phyloP scores from a whole-genome alignment of 2,888 invertebrate species.

The Strigamia crassipes region DNA sequence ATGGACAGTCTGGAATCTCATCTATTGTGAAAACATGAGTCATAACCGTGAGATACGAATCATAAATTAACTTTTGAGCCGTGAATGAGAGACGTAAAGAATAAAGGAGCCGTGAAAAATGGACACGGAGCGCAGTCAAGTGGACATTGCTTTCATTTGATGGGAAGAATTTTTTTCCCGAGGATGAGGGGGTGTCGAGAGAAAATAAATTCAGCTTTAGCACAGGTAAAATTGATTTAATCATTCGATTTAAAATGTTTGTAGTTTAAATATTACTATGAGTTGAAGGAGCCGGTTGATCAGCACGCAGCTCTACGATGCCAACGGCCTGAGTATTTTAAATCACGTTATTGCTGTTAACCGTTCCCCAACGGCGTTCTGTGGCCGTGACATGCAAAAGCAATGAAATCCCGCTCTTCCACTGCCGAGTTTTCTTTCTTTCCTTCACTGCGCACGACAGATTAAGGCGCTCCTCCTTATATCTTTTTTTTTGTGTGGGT shows the following conservation, averaged over 20 bases:
- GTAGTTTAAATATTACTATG: background rate
- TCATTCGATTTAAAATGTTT: too few relatives aligned
- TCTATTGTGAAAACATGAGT: conserved; percentile 37
- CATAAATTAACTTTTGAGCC: conserved; percentile 29
- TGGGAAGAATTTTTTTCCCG: background rate
- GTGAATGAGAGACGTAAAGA: conserved; percentile 26
- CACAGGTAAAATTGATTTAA: too few relatives aligned
- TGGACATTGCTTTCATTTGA: conserved; percentile 8
- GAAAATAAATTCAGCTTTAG: too few relatives aligned
- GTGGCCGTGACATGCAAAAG: conserved; percentile 40
- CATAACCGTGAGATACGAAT: background rate
- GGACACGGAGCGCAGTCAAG: conserved; percentile 17
- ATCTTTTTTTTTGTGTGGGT: background rate
- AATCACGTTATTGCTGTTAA: conserved; percentile 28
- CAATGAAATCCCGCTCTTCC: conserved; percentile 2
- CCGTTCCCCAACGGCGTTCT: conserved; percentile 42
- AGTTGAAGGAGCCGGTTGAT: background rate
- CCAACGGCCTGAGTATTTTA: conserved; percentile 16
- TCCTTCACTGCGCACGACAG: conserved; percentile 24
- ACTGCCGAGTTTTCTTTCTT: background rate
- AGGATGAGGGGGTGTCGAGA: too few relatives aligned
- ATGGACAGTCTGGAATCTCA: conserved; percentile 22
- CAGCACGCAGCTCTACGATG: conserved; percentile 28
- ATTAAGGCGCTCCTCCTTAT: background rate
- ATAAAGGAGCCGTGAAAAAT: conserved; percentile 25